Evolutionary conservation across 1,140 invertebrate species (phyloP), one percentile per base, ranked within the genome.

Genomic region (Condylostylus longicornis): DNA sequence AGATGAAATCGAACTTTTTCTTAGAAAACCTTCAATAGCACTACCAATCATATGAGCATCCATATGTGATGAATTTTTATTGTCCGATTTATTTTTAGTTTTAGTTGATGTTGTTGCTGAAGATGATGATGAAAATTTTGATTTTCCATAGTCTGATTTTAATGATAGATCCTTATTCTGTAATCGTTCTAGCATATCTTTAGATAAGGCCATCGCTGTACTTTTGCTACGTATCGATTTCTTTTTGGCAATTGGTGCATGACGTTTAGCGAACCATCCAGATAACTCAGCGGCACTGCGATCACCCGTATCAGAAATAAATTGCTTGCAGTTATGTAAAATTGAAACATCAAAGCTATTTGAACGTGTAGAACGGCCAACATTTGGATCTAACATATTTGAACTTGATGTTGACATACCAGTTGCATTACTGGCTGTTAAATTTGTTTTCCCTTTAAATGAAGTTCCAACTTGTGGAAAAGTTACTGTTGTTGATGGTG

Each of bases 331-430:
- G 19, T 66, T 69, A 41, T 73, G 67, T 19, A 83, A 62, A 13
- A 80, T 71, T 6, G 79, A 81, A 2, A 81, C 71, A 51, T 84
- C 80, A 47, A 85, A 84, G 56, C 81, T 84, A 53, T 81, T 84
- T 2, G 80, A 83, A 1, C 81, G 70, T 18, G 64, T 68, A 41
- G 69, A 75, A 32, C 69, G 63, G 0, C 55, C 55, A 2, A 53
- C 55, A 35, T 58, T 58, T 3, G 55, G 55, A 37, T 58, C 55
- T 1, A 58, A 44, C 17, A 55, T 29, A 18, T 35, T 42, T 9
- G 43, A 42, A 18, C 45, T 45, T 10, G 46, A 39, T 19, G 40
- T 62, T 44, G 27, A 64, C 32, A 35, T 41, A 1, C 46, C 47
- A 9, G 50, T 45, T 9, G 52, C 48, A 14, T 10, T 6, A 37